Evolutionary conservation across 2,888 invertebrate genomes (phyloP).

Genomic region (Bugula neritina): DNA sequence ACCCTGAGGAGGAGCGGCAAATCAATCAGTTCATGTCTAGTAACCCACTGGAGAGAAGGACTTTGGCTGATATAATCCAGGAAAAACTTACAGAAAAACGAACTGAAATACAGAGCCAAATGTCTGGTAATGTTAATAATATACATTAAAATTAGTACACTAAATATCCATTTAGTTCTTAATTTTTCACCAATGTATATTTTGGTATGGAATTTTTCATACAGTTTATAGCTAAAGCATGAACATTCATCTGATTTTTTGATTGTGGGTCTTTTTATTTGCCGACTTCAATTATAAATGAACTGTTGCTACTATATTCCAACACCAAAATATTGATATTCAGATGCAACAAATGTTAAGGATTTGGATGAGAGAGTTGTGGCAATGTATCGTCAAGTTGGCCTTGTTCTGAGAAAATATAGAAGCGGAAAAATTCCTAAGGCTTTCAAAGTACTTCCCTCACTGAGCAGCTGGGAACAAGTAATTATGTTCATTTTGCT

Average conservation of each 20-base stretch:
- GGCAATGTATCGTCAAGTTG: conserved; percentile 82
- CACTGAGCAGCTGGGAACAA: conserved; percentile 88
- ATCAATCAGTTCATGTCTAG: conserved; percentile 73
- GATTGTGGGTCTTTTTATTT: neutral
- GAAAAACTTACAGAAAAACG: conserved; percentile 89
- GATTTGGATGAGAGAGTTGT: conserved; percentile 66
- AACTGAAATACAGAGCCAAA: conserved; percentile 77
- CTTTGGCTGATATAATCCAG: conserved; percentile 82
- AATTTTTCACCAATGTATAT: neutral
- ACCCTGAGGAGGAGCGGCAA: conserved; percentile 82
- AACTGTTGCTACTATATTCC: too few relatives aligned
- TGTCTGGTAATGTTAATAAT: conserved; percentile 64
- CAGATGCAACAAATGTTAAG: conserved; percentile 17
- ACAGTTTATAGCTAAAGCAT: neutral
- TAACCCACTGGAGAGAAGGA: conserved; percentile 62
- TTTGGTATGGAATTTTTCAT: neutral
- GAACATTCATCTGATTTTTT: neutral
- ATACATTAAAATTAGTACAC: neutral
- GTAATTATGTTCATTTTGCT: too few relatives aligned
- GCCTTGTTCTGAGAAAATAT: conserved; percentile 77
- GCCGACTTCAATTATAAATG: too few relatives aligned
- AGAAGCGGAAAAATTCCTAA: conserved; percentile 95
- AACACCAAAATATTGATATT: too few relatives aligned
- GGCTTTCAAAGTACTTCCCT: conserved; percentile 93
- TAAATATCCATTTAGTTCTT: neutral